Evolutionary conservation across 2,113 vertebrate genomes (phyloP).

Genomic region (Toxotes jaculatrix): DNA sequence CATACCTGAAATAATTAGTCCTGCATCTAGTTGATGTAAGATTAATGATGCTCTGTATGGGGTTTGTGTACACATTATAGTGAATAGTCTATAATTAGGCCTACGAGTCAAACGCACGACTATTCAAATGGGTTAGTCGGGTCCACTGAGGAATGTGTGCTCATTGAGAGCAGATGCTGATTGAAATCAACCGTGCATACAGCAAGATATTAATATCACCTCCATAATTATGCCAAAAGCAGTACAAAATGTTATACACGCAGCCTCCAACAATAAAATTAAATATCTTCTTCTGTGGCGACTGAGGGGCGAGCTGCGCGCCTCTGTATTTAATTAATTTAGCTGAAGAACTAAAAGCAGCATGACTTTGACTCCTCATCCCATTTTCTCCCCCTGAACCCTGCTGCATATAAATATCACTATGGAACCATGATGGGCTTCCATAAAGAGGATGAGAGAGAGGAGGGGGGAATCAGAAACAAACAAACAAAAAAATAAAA

Average conservation of each 20-base stretch:
- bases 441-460: constrained; percentile 37
- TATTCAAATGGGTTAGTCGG: constrained; percentile 36
- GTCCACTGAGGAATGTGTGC: constrained; percentile 53
- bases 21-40: constrained; percentile 33
- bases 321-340: constrained; percentile 59
- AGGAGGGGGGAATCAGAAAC: not conserved
- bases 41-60: constrained; percentile 54
- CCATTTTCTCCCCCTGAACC: constrained; percentile 13
- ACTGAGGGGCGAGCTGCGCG: constrained; percentile 7
- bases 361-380: constrained; percentile 41
- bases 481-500: constrained; percentile 9
- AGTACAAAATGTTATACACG: constrained; percentile 10
- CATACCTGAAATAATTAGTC: constrained; percentile 42
- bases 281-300: constrained; percentile 4
- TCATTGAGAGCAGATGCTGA: constrained; percentile 60
- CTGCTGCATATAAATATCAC: constrained; percentile 40
- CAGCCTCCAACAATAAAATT: constrained; percentile 10
- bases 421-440: constrained; percentile 37
- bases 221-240: constrained; percentile 11
- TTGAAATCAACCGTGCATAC: constrained; percentile 52
- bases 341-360: constrained; percentile 39
- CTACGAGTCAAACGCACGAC: constrained; percentile 50
- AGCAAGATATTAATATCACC: constrained; percentile 51
- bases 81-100: constrained; percentile 65
- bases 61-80: constrained; percentile 47